Conservation (phyloP, 2,113 vertebrate genomes). For the Australoheros scitulus region DNA sequence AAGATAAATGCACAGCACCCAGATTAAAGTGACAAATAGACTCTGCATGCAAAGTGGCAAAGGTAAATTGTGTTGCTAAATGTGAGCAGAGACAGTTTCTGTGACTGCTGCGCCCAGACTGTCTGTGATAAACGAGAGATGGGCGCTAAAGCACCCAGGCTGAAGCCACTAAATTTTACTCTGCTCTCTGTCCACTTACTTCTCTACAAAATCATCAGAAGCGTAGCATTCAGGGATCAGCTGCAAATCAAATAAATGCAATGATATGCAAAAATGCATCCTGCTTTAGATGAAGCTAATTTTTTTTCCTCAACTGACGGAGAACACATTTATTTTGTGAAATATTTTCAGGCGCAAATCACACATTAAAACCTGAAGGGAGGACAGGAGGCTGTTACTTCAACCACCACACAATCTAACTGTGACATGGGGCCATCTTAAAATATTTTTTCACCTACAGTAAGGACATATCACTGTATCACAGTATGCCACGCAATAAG, state of each 20-base stretch:
- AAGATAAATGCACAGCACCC: conserved; percentile 61
- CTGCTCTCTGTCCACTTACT: conserved; percentile 48
- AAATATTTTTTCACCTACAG: background rate
- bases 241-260: conserved; percentile 69
- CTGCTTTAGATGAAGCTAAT: conserved; percentile 47
- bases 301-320: conserved; percentile 21
- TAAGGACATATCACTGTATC: background rate
- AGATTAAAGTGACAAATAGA: conserved; percentile 77
- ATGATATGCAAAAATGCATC: conserved; percentile 47
- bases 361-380: background rate
- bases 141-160: conserved; percentile 65
- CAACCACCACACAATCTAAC: background rate
- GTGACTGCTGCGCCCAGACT: conserved; percentile 33
- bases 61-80: conserved; percentile 74
- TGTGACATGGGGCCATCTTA: background rate
- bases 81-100: conserved; percentile 61
- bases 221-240: conserved; percentile 7
- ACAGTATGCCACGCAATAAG: background rate
- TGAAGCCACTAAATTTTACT: conserved; percentile 56
- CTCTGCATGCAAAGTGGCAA: conserved; percentile 70
- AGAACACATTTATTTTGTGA: conserved; percentile 40
- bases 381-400: background rate
- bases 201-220: conserved; percentile 58
- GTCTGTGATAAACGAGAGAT: conserved; percentile 70
- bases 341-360: background rate